Evolutionary conservation across 1,140 invertebrate species (phyloP).

Genomic region (Anoplolepis gracilipes): DNA sequence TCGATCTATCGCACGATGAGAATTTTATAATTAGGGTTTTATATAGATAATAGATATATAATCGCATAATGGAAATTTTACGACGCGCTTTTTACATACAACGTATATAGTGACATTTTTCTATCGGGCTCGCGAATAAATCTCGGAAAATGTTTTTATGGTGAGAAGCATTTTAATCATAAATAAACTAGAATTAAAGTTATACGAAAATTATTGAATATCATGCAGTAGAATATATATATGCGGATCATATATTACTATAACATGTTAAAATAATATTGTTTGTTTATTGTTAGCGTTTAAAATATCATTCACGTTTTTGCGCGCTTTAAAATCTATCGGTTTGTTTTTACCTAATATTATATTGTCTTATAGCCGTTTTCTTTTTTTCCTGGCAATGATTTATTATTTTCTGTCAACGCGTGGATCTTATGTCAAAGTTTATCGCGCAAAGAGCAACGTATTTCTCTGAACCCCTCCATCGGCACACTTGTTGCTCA

Average conservation of each 20-base stretch:
- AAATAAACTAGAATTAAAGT: background rate
- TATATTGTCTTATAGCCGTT: background rate
- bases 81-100: background rate
- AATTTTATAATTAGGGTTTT: too few species aligned
- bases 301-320: background rate
- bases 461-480: slow-evolving; percentile 18
- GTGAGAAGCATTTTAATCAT: background rate
- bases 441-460: slow-evolving; percentile 44
- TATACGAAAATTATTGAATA: background rate
- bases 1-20: too few species aligned
- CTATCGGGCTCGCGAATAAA: background rate
- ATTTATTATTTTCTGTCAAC: background rate
- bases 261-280: background rate
- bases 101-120: background rate
- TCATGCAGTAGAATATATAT: background rate
- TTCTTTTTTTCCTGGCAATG: background rate
- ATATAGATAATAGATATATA: too few species aligned
- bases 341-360: background rate
- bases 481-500: slow-evolving; percentile 54
- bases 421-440: slow-evolving; percentile 23
- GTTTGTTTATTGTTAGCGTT: background rate
- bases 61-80: background rate
- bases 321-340: background rate
- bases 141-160: background rate
- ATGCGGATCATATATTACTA: background rate